Evolutionary conservation across 1,140 invertebrate genomes (phyloP).

Genomic region (Chionoecetes opilio): DNA sequence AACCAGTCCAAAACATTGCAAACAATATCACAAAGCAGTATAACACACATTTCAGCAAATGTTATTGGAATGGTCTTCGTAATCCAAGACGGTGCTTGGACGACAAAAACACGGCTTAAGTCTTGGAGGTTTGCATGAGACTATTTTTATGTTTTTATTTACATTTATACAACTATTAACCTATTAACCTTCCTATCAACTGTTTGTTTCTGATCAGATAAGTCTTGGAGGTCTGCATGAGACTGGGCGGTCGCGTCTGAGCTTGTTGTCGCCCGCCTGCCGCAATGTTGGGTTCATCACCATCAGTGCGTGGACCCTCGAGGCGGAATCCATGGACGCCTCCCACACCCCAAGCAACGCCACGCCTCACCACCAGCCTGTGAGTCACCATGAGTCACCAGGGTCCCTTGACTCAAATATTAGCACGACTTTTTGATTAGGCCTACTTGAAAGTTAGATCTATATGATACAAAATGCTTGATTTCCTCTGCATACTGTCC

Average conservation of each 20-base stretch:
- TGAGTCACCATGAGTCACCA: slow-evolving; percentile 54
- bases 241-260: slow-evolving; percentile 76
- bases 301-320: slow-evolving; percentile 91
- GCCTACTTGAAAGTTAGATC: too few species aligned
- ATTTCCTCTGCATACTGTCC: too few species aligned
- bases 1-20: too few species aligned
- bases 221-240: slow-evolving; percentile 68
- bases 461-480: too few species aligned
- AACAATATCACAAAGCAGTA: too few species aligned
- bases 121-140: slow-evolving; percentile 66
- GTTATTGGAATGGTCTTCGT: too few species aligned
- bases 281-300: slow-evolving; percentile 92
- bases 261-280: slow-evolving; percentile 83
- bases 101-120: too few species aligned
- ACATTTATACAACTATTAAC: too few species aligned
- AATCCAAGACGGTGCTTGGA: too few species aligned
- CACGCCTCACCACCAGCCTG: slow-evolving; percentile 72
- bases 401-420: too few species aligned
- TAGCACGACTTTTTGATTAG: too few species aligned
- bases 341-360: slow-evolving; percentile 73
- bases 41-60: not conserved
- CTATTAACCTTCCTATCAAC: slow-evolving; percentile 82
- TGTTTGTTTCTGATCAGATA: slow-evolving; percentile 47
- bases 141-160: slow-evolving; percentile 30
- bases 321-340: slow-evolving; percentile 85